Conservation (phyloP, 2,888 invertebrate species). For the Rutpela maculata region DNA sequence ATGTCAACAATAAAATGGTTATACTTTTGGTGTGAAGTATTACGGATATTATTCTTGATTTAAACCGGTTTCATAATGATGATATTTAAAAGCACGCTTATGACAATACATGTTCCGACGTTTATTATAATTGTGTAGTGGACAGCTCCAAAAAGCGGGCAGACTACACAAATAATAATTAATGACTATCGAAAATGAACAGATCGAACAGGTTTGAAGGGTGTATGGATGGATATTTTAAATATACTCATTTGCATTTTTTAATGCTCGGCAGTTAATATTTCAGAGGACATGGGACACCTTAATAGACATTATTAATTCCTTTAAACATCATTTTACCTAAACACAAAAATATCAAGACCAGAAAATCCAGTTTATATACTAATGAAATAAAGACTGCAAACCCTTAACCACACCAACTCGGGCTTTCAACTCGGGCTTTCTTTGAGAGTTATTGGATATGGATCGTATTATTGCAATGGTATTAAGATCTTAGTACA, state of each 20-base stretch:
- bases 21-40: no score
- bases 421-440: no score
- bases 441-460: no score
- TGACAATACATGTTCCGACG: background rate
- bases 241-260: background rate
- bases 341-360: no score
- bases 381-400: no score
- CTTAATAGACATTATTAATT: no score
- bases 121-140: constrained; percentile 19
- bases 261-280: background rate
- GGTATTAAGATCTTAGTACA: no score
- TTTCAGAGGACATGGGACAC: background rate
- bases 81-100: background rate
- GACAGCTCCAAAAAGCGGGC: constrained; percentile 15
- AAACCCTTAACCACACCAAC: no score
- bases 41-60: background rate
- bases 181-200: constrained; percentile 31
- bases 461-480: no score
- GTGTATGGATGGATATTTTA: background rate
- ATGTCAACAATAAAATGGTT: no score
- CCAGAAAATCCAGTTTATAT: no score
- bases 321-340: no score
- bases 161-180: constrained; percentile 27
- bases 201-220: background rate
- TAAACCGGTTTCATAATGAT: background rate